phyloP scores from a whole-genome alignment of 2,113 vertebrate genomes.

The Grantiella picta region DNA sequence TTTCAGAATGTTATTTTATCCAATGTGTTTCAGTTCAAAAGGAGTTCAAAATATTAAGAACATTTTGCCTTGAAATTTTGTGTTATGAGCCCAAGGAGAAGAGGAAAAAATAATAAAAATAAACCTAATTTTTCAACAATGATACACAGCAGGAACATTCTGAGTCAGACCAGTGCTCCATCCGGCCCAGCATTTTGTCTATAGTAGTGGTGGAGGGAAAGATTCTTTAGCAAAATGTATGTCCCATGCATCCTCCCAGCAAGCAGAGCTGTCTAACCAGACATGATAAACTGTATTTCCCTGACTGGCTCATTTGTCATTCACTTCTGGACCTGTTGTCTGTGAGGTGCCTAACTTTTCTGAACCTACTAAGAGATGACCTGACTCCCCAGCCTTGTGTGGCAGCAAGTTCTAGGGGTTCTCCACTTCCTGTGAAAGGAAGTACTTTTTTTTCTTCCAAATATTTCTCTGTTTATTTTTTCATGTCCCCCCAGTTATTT shows the following conservation, averaged over 20 bases:
- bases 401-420: neutral
- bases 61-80: neutral
- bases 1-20: neutral
- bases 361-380: neutral
- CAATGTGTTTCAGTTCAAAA: neutral
- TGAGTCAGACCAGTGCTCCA: neutral
- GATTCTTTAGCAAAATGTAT: neutral
- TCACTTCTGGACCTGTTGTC: neutral
- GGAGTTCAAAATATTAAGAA: neutral
- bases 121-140: neutral
- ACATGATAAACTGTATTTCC: neutral
- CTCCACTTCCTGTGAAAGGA: neutral
- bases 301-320: neutral
- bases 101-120: neutral
- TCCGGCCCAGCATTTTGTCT: neutral
- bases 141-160: neutral
- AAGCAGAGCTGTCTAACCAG: neutral
- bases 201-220: accelerated
- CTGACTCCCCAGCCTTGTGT: neutral
- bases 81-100: neutral
- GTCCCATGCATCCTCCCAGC: neutral
- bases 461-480: neutral
- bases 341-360: neutral
- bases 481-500: neutral
- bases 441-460: neutral